Base-by-base conservation (phyloP, 2,797 vertebrate species). In the Typhlichthys subterraneus region DNA sequence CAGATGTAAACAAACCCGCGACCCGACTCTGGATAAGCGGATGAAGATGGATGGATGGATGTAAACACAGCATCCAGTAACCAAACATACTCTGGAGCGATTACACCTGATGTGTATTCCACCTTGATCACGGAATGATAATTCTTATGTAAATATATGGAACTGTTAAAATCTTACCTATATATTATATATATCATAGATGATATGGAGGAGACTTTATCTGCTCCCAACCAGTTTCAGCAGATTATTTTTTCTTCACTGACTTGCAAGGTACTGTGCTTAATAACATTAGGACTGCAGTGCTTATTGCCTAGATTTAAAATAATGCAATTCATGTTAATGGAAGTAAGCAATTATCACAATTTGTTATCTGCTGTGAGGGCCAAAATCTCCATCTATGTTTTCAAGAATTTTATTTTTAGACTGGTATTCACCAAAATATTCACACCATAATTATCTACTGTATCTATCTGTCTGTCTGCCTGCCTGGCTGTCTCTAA, bases 241-340 rank as follows among this genome's bases (percentile, higher is more conserved):
- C 70, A 77, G 84, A 87, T 88, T 79, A 76, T 78, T 80, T 72
- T 67, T 70, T 53, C 76, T 78, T 85, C 71, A 84, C 88, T 87
- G 81, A 77, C 70, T 79, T 73, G 65, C 71, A 80, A 82, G 87
- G 85, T 86, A 80, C 79, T 81, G 79, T 86, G 77, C 86, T 87
- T 88, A 89, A 90, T 89, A 88, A 87, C 86, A 87, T 89, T 87
- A 87, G 75, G 72, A 71, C 76, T 83, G 87, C 86, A 84, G 77
- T 83, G 76, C 87, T 75, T 81, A 83, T 75, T 77, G 82, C 77
- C 84, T 73, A 82, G 70, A 76, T 85, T 82, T 74, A 79, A 82
- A 79, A 80, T 46, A 60, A 19, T 75, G 76, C 74, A 55, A 65
- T 79, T 75, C 53, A 69, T 85, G 85, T 82, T 48, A 70, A 59